Conservation (phyloP, 2,888 invertebrate species). For the Rhingia rostrata region DNA sequence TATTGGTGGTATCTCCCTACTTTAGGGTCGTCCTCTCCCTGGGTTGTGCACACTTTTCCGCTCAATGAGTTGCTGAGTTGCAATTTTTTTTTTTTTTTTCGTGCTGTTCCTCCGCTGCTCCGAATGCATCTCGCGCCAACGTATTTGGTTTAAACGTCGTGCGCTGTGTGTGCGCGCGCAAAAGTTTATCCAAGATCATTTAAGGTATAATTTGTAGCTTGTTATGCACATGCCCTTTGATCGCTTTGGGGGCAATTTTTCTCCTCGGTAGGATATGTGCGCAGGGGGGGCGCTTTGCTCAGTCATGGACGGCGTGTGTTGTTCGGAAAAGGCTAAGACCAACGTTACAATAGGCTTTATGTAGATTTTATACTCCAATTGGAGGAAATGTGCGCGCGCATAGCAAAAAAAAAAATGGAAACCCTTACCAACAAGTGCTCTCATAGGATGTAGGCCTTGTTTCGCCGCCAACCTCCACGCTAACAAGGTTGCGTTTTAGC, state of each 20-base stretch:
- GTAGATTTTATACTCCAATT: constrained; percentile 72
- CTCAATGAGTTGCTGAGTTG: constrained; percentile 11
- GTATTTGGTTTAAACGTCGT: constrained; percentile 64
- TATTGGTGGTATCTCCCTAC: constrained; percentile 43
- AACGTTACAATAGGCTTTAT: constrained; percentile 68
- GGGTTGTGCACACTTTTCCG: constrained; percentile 33
- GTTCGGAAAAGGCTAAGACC: constrained; percentile 1
- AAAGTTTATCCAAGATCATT: constrained; percentile 75
- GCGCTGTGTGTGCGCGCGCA: constrained; percentile 55
- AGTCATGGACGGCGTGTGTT: constrained; percentile 52
- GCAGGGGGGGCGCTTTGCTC: constrained; percentile 1
- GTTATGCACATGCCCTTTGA: constrained; percentile 76
- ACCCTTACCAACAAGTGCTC: constrained; percentile 49
- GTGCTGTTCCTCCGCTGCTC: neutral
- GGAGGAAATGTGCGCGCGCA: constrained; percentile 4
- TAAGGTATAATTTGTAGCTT: constrained; percentile 76
- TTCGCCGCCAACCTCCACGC: constrained; percentile 67
- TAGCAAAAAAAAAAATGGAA: neutral
- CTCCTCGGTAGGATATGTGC: constrained; percentile 5
- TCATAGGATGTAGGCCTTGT: constrained; percentile 63
- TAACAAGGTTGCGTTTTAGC: constrained; percentile 73
- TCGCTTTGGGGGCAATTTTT: constrained; percentile 72
- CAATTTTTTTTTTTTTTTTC: constrained; percentile 20
- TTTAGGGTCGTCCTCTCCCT: constrained; percentile 54
- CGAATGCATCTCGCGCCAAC: neutral